phyloP scores from a whole-genome alignment of 2,888 invertebrate genomes.

The Zhuqinia jingwanae region DNA sequence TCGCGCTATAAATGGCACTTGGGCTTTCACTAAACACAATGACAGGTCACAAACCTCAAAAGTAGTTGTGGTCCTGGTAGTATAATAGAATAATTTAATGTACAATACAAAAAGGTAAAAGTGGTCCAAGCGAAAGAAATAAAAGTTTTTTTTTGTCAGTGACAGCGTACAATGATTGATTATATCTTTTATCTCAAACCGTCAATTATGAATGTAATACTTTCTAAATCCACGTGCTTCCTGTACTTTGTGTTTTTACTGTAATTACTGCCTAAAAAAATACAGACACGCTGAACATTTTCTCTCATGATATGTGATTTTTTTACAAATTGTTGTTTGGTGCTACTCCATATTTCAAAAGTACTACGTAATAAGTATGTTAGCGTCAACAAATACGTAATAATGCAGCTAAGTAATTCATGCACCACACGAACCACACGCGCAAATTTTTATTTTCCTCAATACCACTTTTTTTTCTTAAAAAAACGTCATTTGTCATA shows the following conservation, averaged over 20 bases:
- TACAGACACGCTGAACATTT: no score
- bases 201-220: not conserved
- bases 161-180: not conserved
- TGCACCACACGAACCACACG: no score
- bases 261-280: slow-evolving; percentile 9
- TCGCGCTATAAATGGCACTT: not conserved
- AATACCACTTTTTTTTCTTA: no score
- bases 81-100: not conserved
- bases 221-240: not conserved
- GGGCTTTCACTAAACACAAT: not conserved
- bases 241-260: not conserved
- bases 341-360: no score
- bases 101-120: not conserved
- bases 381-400: no score
- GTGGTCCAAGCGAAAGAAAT: no score
- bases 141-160: not conserved
- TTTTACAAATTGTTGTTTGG: no score
- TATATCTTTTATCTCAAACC: not conserved
- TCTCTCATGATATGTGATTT: no score
- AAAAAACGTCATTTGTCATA: no score
- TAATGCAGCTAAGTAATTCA: no score
- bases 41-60: not conserved
- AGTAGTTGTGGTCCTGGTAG: not conserved
- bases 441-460: no score
- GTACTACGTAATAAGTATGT: no score